Evolutionary conservation across 2,797 vertebrate species (phyloP).

Genomic region (Hypotaenidia philippensis): DNA sequence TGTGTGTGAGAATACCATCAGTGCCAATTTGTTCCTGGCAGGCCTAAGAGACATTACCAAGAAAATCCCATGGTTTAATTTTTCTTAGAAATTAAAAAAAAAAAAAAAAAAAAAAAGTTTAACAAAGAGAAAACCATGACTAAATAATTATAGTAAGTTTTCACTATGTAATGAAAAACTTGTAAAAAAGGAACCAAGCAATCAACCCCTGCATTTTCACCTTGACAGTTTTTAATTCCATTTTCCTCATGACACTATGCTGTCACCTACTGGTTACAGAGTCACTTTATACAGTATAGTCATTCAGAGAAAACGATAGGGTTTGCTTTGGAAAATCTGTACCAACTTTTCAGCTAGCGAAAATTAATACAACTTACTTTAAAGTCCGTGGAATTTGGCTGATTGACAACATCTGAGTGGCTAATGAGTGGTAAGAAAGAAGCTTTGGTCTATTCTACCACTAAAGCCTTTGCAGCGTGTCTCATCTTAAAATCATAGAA

Average conservation of each 20-base stretch:
- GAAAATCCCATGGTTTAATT: neutral
- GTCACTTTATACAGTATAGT: neutral
- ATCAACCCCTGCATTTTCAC: neutral
- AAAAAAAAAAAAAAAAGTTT: neutral
- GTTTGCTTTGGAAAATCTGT: neutral
- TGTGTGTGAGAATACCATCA: neutral
- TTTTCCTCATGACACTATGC: conserved; percentile 1
- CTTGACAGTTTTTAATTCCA: neutral
- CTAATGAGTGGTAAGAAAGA: neutral
- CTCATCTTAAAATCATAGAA: neutral
- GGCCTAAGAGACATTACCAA: neutral
- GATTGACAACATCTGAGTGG: neutral
- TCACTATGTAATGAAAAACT: neutral
- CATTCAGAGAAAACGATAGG: neutral
- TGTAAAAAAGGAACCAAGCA: neutral
- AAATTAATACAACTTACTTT: neutral
- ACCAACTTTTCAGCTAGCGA: neutral
- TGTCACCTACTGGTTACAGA: conserved; percentile 44
- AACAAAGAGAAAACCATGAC: neutral
- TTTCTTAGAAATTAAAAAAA: neutral
- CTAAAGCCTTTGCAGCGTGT: neutral
- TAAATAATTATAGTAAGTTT: neutral
- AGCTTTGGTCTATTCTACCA: neutral
- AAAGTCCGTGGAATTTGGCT: neutral
- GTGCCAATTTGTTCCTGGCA: neutral